Evolutionary conservation across 2,888 invertebrate species (phyloP).

Genomic region (Cataglyphis cursor): DNA sequence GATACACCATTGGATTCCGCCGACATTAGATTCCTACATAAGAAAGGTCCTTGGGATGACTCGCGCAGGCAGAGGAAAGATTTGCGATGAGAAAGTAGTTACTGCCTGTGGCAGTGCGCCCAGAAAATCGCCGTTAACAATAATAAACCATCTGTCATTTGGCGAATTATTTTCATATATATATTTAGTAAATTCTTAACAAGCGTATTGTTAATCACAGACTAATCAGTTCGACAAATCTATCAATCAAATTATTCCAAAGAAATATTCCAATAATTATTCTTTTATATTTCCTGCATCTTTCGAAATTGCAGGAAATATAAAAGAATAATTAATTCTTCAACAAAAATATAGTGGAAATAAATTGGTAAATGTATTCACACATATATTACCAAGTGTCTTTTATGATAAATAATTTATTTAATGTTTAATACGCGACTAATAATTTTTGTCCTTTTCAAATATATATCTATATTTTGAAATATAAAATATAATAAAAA

Average conservation of each 20-base stretch:
- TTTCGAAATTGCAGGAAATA: constrained; percentile 52
- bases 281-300: no score
- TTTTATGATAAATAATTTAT: constrained; percentile 30
- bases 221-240: constrained; percentile 36
- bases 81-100: constrained; percentile 43
- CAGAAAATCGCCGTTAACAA: constrained; percentile 11
- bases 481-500: background rate
- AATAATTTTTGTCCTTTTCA: constrained; percentile 10
- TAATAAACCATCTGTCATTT: constrained; percentile 41
- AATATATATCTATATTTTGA: background rate
- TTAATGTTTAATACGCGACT: background rate
- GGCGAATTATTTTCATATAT: constrained; percentile 58
- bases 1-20: constrained; percentile 11
- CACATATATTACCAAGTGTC: constrained; percentile 58
- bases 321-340: constrained; percentile 54
- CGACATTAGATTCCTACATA: constrained; percentile 20
- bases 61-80: constrained; percentile 42
- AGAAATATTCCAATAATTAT: constrained; percentile 45
- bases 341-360: constrained; percentile 45
- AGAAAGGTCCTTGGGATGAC: constrained; percentile 25
- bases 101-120: constrained; percentile 43
- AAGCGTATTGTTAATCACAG: constrained; percentile 15
- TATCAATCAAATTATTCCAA: constrained; percentile 26
- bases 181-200: background rate
- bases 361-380: constrained; percentile 60